Evolutionary conservation across 2,113 vertebrate species (phyloP), one percentile per base, ranked within the genome.

Genomic region (Sorex araneus): DNA sequence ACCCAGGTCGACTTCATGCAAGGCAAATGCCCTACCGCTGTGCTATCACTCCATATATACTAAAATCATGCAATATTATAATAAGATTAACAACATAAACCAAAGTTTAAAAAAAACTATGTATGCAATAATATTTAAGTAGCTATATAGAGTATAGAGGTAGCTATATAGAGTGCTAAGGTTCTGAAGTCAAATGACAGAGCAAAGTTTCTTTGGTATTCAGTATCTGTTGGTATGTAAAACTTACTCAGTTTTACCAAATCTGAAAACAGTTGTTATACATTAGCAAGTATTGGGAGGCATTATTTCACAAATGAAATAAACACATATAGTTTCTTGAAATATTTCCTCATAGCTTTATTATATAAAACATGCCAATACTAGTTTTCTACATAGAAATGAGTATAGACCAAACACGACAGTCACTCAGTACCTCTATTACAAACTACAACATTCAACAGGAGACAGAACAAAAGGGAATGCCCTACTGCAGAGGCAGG

Each of bases 151-250:
- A n/a, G n/a, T n/a, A n/a, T n/a, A n/a, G n/a, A n/a, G 40, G 40
- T 40, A 40, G 40, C 40, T 40, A 40, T 7, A 40, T 40, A 40
- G 40, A 7, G 40, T 40, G 40, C 40, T 40, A 40, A 40, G 40
- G 7, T 40, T 40, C 40, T 89, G 73, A 94, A 80, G 94, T 90
- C 94, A 96, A 85, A 95, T 94, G 71, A 94, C 85, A 91, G 60
- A 95, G 70, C 92, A 63, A 95, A 92, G n/a, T 92, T 73, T 92
- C 81, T 94, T 40, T 87, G 90, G n/a, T 84, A 93, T 16, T 82
- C 63, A 32, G 23, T 36, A 63, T 66, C 36, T 77, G 8, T 5
- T 85, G 73, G 40, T 50, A 75, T 32, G 16, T 30, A 34, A 84
- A 94, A 75, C 76, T 92, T 92, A 91, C 34, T 15, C 34, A 92